phyloP scores from a whole-genome alignment of 2,888 invertebrate species.

The Microplitis manilae region DNA sequence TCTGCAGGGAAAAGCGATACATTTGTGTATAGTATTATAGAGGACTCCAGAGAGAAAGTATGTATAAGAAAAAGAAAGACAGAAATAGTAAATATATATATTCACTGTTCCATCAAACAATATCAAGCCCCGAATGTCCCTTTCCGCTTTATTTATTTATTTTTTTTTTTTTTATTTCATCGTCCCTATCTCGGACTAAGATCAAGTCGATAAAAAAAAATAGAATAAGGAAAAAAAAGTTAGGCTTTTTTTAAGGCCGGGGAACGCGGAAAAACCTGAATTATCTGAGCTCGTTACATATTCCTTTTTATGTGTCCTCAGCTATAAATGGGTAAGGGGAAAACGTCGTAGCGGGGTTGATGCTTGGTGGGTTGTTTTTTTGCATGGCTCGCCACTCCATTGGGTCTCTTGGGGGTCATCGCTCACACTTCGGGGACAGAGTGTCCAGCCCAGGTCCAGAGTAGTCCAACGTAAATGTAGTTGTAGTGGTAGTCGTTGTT shows the following conservation, averaged over 20 bases:
- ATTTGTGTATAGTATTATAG: slow-evolving; percentile 7
- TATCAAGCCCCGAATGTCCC: slow-evolving; percentile 52
- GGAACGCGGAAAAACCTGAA: slow-evolving; percentile 58
- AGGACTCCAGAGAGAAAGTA: slow-evolving; percentile 29
- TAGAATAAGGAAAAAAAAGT: slow-evolving; percentile 32
- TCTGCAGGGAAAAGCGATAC: slow-evolving; percentile 63
- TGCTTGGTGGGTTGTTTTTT: slow-evolving; percentile 54
- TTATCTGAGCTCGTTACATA: slow-evolving; percentile 69
- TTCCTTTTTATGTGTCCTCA: slow-evolving; percentile 69
- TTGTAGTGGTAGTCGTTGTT: slow-evolving; percentile 44
- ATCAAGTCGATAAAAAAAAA: slow-evolving; percentile 55
- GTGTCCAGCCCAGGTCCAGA: slow-evolving; percentile 57
- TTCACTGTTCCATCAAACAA: slow-evolving; percentile 52
- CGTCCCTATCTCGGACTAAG: slow-evolving; percentile 47
- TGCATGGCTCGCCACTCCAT: slow-evolving; percentile 57
- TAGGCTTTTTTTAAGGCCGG: slow-evolving; percentile 21
- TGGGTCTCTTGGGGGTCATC: slow-evolving; percentile 69
- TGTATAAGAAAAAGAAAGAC: slow-evolving; percentile 18
- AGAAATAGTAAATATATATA: slow-evolving; percentile 34
- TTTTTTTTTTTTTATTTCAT: not conserved
- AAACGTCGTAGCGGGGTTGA: slow-evolving; percentile 41
- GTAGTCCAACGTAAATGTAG: slow-evolving; percentile 29
- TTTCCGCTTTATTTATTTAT: slow-evolving; percentile 4
- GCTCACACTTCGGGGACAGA: slow-evolving; percentile 69
- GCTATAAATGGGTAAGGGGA: slow-evolving; percentile 61